phyloP scores from a whole-genome alignment of 92 coral and sea anemone genomes.

The Paramuricea clavata region DNA sequence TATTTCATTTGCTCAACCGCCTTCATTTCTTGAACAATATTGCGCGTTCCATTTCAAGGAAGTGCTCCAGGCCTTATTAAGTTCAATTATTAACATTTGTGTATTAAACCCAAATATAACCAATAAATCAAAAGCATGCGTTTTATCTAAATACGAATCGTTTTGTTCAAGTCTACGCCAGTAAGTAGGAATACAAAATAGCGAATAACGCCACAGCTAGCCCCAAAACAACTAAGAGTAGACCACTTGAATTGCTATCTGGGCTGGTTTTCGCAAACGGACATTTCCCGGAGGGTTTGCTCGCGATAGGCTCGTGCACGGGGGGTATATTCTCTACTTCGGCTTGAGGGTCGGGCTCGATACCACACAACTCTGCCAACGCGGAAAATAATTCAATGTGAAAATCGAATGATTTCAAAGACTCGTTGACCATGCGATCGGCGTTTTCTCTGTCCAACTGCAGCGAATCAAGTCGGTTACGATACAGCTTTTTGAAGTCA shows the following conservation, averaged over 20 bases:
- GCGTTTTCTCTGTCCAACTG: slow-evolving; percentile 76
- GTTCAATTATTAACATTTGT: too few species aligned
- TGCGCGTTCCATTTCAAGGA: too few species aligned
- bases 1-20: too few species aligned
- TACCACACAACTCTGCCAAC: slow-evolving; percentile 81
- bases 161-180: neutral
- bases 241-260: neutral
- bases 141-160: neutral
- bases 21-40: too few species aligned
- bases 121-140: neutral
- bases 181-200: slow-evolving; percentile 11
- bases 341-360: slow-evolving; percentile 1
- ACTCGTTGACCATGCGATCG: slow-evolving; percentile 91
- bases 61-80: too few species aligned
- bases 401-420: slow-evolving; percentile 79
- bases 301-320: neutral
- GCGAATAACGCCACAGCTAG: slow-evolving; percentile 3
- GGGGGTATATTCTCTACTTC: neutral
- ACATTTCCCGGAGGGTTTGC: neutral
- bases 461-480: slow-evolving; percentile 82
- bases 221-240: neutral
- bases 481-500: slow-evolving; percentile 89
- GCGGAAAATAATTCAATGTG: slow-evolving; percentile 88
- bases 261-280: neutral
- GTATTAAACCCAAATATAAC: neutral